Evolutionary conservation across 2,797 vertebrate species (phyloP).

Genomic region (Monodelphis domestica): DNA sequence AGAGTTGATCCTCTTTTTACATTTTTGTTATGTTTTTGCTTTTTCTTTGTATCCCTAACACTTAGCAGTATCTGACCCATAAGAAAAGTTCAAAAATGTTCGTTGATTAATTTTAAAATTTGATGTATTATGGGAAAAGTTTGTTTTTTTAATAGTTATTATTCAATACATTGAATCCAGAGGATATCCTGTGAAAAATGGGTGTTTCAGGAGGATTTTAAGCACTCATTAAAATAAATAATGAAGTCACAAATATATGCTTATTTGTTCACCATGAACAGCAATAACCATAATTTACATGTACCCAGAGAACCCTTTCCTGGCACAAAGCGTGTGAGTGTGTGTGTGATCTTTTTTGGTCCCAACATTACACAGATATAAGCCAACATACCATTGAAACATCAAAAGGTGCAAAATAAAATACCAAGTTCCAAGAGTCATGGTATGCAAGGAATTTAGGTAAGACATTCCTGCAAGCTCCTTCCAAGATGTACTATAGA

Average conservation of each 20-base stretch:
- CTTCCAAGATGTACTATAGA: not conserved
- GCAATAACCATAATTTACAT: not conserved
- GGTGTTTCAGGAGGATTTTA: not conserved
- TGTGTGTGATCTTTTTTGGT: not conserved
- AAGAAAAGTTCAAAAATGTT: not conserved
- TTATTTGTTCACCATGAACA: not conserved
- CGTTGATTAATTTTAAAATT: not conserved
- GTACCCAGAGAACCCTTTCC: not conserved
- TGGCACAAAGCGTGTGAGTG: no score
- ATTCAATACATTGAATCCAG: conserved; percentile 21
- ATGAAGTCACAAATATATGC: conserved; percentile 27
- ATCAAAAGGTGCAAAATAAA: conserved; percentile 19
- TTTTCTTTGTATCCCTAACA: not conserved
- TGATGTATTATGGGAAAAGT: not conserved
- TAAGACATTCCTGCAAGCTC: not conserved
- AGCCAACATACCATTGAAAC: conserved; percentile 14
- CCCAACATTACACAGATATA: not conserved
- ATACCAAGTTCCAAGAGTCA: conserved; percentile 23
- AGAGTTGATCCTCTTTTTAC: not conserved
- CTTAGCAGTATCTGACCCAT: not conserved
- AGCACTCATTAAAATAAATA: not conserved
- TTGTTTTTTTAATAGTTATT: not conserved
- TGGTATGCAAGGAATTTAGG: not conserved
- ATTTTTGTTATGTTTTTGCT: not conserved
- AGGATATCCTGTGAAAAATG: conserved; percentile 24